phyloP scores from a whole-genome alignment of 2,888 invertebrate genomes.

The Lepidochrysops patricia region DNA sequence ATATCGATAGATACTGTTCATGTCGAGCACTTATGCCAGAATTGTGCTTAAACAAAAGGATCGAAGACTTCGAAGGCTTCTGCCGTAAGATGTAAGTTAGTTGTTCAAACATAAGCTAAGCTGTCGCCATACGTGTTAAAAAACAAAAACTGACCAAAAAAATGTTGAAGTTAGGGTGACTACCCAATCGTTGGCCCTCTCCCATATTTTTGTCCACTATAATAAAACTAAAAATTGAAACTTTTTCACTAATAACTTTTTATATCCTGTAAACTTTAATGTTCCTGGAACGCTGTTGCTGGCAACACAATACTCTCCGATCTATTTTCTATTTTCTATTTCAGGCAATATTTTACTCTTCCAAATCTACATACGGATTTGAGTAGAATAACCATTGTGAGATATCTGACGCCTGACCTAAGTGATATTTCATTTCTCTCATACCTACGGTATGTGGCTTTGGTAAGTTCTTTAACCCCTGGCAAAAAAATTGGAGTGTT shows the following conservation, averaged over 20 bases:
- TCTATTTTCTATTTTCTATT: background rate
- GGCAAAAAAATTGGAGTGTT: too few species aligned
- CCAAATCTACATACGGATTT: background rate
- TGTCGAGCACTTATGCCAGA: conserved; percentile 53
- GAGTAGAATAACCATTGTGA: background rate
- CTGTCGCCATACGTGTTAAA: too few species aligned
- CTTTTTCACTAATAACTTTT: too few species aligned
- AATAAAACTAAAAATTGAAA: too few species aligned
- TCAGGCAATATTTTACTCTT: background rate
- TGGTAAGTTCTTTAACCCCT: conserved; percentile 6
- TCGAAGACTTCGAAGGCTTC: conserved; percentile 41
- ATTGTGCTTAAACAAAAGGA: conserved; percentile 36
- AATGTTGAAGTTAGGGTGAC: too few species aligned
- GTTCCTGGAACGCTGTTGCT: too few species aligned
- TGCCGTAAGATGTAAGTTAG: conserved; percentile 46
- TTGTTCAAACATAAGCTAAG: too few species aligned
- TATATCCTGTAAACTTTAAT: too few species aligned
- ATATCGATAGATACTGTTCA: conserved; percentile 46
- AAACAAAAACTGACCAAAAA: too few species aligned
- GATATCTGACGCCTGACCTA: background rate
- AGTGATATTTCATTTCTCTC: background rate
- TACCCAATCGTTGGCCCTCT: too few species aligned
- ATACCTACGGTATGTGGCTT: background rate
- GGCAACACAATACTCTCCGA: too few species aligned
- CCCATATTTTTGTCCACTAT: too few species aligned